These are phyloP conservation scores for Stenotaenia linearis DNA, from an alignment of 2,888 invertebrate species.

Conservation along the genomic window DNA sequence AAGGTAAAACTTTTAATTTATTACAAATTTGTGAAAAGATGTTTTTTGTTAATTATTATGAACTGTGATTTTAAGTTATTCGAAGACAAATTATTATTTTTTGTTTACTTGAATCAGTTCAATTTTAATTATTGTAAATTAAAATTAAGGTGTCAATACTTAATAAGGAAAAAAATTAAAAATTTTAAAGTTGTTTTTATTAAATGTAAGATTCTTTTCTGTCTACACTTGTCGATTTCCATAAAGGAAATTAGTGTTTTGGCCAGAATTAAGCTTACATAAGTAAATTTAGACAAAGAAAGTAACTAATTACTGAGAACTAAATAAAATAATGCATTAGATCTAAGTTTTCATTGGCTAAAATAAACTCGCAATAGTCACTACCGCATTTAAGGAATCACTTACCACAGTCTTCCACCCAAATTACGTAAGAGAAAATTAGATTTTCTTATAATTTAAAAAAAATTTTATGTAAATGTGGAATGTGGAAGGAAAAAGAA, in stretches of 20 bases:
- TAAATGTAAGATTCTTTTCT: neutral
- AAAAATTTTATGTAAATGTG: neutral
- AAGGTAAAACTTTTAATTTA: neutral
- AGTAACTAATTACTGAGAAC: neutral
- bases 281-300: neutral
- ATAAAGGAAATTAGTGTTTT: neutral
- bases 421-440: neutral
- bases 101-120: neutral
- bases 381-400: neutral
- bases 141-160: neutral
- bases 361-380: neutral
- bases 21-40: neutral
- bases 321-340: neutral
- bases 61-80: neutral
- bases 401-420: constrained; percentile 2
- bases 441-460: neutral
- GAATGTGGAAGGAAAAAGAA: neutral
- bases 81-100: neutral
- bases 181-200: neutral
- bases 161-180: neutral
- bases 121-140: neutral
- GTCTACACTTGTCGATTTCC: neutral
- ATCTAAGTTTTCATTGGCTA: neutral
- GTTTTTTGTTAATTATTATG: neutral
- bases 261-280: neutral